Conservation (phyloP, 2,888 invertebrate genomes). For the Heliconius charithonia region DNA sequence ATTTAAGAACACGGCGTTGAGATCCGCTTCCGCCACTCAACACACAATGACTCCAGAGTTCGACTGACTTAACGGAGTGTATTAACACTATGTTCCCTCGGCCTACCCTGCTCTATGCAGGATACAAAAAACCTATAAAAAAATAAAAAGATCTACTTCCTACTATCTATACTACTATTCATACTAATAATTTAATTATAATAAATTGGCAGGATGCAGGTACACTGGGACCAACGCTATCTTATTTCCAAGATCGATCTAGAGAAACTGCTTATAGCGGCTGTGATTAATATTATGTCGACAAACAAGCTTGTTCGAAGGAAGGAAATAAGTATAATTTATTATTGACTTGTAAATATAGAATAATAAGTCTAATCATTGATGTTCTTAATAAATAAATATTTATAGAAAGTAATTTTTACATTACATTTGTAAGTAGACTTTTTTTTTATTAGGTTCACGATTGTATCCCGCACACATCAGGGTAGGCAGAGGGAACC, state of each 20-base stretch:
- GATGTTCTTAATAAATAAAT: no score
- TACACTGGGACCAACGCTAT: constrained; percentile 3
- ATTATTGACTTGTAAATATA: background rate
- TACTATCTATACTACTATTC: no score
- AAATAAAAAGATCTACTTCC: background rate
- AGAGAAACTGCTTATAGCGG: background rate
- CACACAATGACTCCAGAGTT: background rate
- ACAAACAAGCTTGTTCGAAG: background rate
- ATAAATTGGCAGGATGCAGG: constrained; percentile 6
- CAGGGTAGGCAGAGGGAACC: no score
- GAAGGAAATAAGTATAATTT: background rate
- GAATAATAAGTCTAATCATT: no score
- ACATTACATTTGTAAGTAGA: no score
- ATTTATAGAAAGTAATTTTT: no score
- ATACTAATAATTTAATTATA: background rate
- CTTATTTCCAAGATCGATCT: constrained; percentile 1
- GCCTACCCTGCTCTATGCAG: background rate
- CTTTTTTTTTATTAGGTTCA: no score
- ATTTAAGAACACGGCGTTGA: no score
- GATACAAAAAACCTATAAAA: background rate
- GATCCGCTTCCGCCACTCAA: background rate
- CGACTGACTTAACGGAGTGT: background rate
- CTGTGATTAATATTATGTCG: constrained; percentile 18
- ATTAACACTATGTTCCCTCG: background rate
- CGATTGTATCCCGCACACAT: no score